Evolutionary conservation across 2,113 vertebrate genomes (phyloP).

Genomic region (Ptychochromis oligacanthus): DNA sequence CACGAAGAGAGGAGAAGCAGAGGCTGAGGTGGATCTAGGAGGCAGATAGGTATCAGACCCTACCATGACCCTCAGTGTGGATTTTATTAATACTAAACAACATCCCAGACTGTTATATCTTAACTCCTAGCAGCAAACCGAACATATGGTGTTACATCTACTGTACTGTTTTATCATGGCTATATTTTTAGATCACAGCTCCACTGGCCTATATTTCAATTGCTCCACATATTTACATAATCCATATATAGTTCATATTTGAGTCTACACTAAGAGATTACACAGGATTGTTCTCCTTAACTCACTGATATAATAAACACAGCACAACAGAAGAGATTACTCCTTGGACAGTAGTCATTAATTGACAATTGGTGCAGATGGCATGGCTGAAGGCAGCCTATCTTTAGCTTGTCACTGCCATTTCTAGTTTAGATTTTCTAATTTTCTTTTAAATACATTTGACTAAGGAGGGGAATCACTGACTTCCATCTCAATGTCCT

Average conservation of each 20-base stretch:
- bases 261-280: constrained; percentile 30
- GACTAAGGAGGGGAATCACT: not conserved
- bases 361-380: not conserved
- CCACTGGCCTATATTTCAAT: constrained; percentile 63
- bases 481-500: constrained; percentile 18
- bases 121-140: not conserved
- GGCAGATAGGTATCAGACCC: not conserved
- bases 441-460: not conserved
- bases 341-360: constrained; percentile 3
- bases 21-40: not conserved
- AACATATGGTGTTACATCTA: not conserved
- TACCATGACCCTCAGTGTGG: not conserved
- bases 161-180: not conserved
- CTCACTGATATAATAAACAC: constrained; percentile 38
- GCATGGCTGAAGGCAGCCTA: not conserved
- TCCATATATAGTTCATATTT: constrained; percentile 29
- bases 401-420: not conserved
- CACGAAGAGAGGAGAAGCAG: not conserved
- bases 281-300: constrained; percentile 38
- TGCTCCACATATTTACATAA: constrained; percentile 67
- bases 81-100: not conserved
- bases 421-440: not conserved
- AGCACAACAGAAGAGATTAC: constrained; percentile 20
- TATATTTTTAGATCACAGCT: constrained; percentile 61
- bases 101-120: not conserved